phyloP scores from a whole-genome alignment of 1,140 invertebrate genomes.

The Drosophila sp. region DNA sequence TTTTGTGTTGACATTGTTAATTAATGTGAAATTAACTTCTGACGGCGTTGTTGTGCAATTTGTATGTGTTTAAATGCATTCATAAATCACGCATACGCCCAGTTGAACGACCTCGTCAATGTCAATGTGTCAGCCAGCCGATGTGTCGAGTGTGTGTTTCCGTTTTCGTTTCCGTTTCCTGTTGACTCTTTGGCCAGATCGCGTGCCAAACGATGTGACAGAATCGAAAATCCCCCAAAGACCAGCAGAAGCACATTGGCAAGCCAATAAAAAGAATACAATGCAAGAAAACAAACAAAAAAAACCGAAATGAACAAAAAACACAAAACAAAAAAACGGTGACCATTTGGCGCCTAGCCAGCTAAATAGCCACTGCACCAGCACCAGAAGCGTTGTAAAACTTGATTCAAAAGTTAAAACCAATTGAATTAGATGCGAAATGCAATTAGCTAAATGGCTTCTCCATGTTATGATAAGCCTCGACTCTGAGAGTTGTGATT shows the following conservation, averaged over 20 bases:
- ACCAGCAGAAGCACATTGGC: constrained; percentile 22
- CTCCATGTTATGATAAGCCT: constrained; percentile 57
- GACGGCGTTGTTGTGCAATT: constrained; percentile 24
- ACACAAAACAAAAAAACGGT: neutral
- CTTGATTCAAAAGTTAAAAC: constrained; percentile 29
- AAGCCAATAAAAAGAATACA: constrained; percentile 52
- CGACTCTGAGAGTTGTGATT: constrained; percentile 51
- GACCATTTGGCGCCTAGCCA: constrained; percentile 54
- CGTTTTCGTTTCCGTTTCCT: constrained; percentile 43
- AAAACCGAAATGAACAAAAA: neutral
- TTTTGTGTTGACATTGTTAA: constrained; percentile 77
- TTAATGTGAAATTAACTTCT: constrained; percentile 74
- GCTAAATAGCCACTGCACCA: constrained; percentile 40
- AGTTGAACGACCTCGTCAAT: constrained; percentile 68
- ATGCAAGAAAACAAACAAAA: neutral
- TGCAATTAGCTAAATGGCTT: constrained; percentile 73
- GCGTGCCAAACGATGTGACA: constrained; percentile 77
- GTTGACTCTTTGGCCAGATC: constrained; percentile 36
- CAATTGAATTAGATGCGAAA: constrained; percentile 70
- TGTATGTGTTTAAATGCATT: constrained; percentile 28
- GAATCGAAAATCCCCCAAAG: constrained; percentile 47
- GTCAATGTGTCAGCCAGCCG: constrained; percentile 60
- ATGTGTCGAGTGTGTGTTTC: constrained; percentile 30
- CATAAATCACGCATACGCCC: constrained; percentile 76
- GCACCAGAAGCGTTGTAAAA: neutral